Evolutionary conservation across 2,797 vertebrate species (phyloP), one percentile per base, ranked within the genome.

Genomic region (Forpus xanthops): DNA sequence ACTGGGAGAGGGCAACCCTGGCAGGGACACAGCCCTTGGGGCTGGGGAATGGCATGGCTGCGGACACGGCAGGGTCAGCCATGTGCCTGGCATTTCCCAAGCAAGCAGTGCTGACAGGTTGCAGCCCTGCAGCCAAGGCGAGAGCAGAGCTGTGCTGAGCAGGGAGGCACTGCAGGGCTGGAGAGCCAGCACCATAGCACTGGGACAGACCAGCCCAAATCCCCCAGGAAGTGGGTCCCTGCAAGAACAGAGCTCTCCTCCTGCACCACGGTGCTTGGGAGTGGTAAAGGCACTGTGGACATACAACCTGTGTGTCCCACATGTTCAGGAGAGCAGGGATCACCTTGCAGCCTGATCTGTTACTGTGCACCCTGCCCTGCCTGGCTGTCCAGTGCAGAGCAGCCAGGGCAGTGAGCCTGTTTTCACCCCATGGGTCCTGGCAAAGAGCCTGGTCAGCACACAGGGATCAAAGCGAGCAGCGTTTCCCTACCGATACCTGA

Each of bases 401-500:
- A 95, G 66, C 44, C 28, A 0, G 61, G 66, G 53, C 30, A 4
- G 25, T 19, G 56, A 71, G 89, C 61, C 79, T 61, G 41, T 65
- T 87, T 80, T 52, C 44, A 28, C 73, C 2, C 50, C 15, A 3
- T 89, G 94, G 94, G 84, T 73, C 72, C 78, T 96, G 95, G 95
- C 91, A 89, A 74, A 28, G 47, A 80, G 92, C 94, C 92, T 60
- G 2, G 4, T 90, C 64, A 90, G 75, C 87, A 50, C 79, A 83
- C 93, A 72, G 85, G 92, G 93, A 95, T 96, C 95, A 95, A 96
- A 96, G 85, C 1, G 0, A 84, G 42, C 7, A 3, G 68, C 4
- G 0, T 67, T 89, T 92, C 81, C 91, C 13, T 3, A 61, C 72
- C 6, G 87, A 88, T 94, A 95, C 94, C 94, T 94, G 95, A 96